Evolutionary conservation across 2,113 vertebrate genomes (phyloP).

Genomic region (Neotoma lepida): DNA sequence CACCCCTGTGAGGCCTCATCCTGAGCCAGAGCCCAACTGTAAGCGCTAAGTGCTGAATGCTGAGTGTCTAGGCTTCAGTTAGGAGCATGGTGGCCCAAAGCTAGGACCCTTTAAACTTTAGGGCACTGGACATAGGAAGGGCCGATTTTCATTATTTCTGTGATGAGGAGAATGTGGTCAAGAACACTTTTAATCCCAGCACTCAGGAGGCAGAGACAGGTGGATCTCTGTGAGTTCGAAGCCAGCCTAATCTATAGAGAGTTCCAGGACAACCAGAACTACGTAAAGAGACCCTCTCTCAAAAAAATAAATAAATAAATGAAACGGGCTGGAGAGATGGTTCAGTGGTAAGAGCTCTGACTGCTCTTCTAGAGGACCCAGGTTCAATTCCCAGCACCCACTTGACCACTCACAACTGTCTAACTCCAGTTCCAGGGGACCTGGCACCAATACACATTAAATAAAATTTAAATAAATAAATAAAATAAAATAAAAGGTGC

Average conservation of each 20-base stretch:
- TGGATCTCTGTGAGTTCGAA: neutral
- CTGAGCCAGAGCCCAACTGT: neutral
- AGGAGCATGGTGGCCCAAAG: neutral
- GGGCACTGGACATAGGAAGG: neutral
- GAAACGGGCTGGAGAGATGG: neutral
- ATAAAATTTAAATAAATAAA: neutral
- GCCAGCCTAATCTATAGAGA: neutral
- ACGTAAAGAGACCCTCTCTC: neutral
- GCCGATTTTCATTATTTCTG: neutral
- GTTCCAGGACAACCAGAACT: neutral
- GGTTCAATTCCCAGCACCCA: neutral
- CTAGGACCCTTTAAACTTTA: neutral
- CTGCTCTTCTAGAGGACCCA: neutral
- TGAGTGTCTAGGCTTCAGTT: neutral
- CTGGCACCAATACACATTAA: neutral
- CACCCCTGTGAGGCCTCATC: neutral
- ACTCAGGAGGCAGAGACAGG: neutral
- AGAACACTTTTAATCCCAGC: neutral
- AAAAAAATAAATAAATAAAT: neutral
- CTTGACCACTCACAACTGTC: neutral
- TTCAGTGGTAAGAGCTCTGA: neutral
- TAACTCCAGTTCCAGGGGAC: neutral
- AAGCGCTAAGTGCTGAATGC: neutral
- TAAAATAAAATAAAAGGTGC: neutral
- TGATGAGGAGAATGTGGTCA: rapidly evolving